Conservation (phyloP, 23 tunicate genomes). For the Botrylloides violaceus region DNA sequence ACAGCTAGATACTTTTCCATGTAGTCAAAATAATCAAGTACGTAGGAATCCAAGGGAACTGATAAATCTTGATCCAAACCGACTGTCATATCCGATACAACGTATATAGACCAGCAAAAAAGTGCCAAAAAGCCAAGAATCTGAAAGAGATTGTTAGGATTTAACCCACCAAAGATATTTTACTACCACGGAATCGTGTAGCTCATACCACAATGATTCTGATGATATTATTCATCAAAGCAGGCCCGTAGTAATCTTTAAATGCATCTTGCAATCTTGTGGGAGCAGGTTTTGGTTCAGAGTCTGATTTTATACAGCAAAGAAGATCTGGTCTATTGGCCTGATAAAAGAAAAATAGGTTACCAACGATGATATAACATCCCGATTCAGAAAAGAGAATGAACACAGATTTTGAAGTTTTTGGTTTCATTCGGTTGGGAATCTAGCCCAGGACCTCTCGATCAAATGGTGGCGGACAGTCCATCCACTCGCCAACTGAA, state of each 20-base stretch:
- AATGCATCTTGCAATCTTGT: slow-evolving; percentile 50
- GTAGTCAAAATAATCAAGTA: slow-evolving; percentile 87
- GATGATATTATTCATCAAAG: slow-evolving; percentile 90
- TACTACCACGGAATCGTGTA: not conserved
- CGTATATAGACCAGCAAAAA: slow-evolving; percentile 47
- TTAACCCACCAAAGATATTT: not conserved
- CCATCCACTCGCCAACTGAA: too few species aligned
- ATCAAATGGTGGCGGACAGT: too few species aligned
- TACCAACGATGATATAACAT: not conserved
- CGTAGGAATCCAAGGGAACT: slow-evolving; percentile 83
- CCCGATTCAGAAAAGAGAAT: too few species aligned
- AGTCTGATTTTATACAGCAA: slow-evolving; percentile 63
- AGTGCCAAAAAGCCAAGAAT: slow-evolving; percentile 60
- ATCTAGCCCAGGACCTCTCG: too few species aligned
- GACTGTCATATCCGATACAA: slow-evolving; percentile 46
- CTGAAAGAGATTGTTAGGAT: slow-evolving; percentile 33
- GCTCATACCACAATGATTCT: slow-evolving; percentile 67
- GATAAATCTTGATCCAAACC: slow-evolving; percentile 97
- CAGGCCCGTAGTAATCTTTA: slow-evolving; percentile 82
- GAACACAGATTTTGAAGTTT: too few species aligned
- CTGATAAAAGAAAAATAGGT: slow-evolving; percentile 18
- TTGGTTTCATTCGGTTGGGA: too few species aligned
- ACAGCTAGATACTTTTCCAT: slow-evolving; percentile 94
- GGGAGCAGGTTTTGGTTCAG: slow-evolving; percentile 17
- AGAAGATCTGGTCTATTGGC: slow-evolving; percentile 63